Percentiles rank a stretch among this genome's conserved stretches.
Evolutionary conservation across 2,113 vertebrate genomes (phyloP).

Genomic region (Tachuris rubrigastra): DNA sequence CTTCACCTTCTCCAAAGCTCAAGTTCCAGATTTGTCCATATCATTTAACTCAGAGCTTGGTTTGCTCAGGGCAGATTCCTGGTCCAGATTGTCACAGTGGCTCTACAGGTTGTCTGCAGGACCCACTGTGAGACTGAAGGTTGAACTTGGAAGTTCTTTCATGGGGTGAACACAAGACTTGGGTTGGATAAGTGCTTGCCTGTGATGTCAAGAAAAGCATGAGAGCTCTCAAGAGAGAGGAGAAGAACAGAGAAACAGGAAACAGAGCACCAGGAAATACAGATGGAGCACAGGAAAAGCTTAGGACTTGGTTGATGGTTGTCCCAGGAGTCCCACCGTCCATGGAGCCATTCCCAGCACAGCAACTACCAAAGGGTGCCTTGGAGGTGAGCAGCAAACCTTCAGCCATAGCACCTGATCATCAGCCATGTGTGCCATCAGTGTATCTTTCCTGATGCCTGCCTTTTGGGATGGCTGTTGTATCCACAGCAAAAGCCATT

Average conservation of each 20-base stretch:
- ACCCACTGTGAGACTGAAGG: background rate
- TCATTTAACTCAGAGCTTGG: background rate
- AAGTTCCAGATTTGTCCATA: background rate
- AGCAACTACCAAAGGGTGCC: background rate
- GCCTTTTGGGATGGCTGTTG: background rate
- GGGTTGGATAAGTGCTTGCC: background rate
- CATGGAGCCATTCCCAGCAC: background rate
- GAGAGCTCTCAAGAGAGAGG: background rate
- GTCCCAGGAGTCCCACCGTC: background rate
- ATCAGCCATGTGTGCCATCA: background rate
- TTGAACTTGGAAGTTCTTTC: background rate
- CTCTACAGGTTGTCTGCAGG: no score
- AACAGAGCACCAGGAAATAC: background rate
- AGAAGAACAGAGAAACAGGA: background rate
- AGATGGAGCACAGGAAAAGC: background rate
- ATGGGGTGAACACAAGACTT: background rate
- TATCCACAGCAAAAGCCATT: background rate
- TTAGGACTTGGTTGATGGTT: background rate
- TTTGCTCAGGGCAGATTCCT: background rate
- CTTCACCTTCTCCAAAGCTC: background rate
- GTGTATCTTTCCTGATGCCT: background rate
- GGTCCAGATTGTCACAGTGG: background rate
- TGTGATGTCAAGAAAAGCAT: background rate
- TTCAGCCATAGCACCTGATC: background rate
- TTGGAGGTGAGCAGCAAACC: background rate